Conservation (phyloP, 1,140 invertebrate species). For the Bathynomus jamesi region DNA sequence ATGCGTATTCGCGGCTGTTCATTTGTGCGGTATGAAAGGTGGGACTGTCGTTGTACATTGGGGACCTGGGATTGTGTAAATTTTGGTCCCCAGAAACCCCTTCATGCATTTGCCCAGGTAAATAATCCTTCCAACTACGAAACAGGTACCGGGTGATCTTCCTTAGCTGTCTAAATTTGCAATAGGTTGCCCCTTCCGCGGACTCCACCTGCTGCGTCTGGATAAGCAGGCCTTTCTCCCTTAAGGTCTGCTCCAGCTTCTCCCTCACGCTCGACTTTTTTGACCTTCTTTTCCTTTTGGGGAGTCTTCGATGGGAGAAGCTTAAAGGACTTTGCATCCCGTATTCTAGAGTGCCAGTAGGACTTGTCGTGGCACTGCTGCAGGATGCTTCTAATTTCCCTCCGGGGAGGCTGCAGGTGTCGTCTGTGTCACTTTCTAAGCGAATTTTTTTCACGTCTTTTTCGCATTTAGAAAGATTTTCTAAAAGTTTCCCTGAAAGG, state of each 20-base stretch:
- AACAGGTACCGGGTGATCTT: slow-evolving; percentile 88
- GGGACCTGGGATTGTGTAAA: slow-evolving; percentile 10
- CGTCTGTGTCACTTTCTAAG: slow-evolving; percentile 32
- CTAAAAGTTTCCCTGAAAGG: slow-evolving; percentile 30
- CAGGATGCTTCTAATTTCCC: slow-evolving; percentile 4
- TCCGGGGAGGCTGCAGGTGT: slow-evolving; percentile 24
- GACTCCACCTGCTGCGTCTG: slow-evolving; percentile 86
- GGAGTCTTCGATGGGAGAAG: slow-evolving; percentile 39
- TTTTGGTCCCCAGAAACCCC: slow-evolving; percentile 37
- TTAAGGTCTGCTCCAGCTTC: slow-evolving; percentile 82
- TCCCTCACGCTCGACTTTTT: slow-evolving; percentile 73
- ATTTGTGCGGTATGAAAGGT: too few species aligned
- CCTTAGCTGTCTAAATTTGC: slow-evolving; percentile 80
- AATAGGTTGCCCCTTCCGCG: slow-evolving; percentile 84
- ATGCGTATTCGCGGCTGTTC: too few species aligned
- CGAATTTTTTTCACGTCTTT: slow-evolving; percentile 36
- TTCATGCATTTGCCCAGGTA: slow-evolving; percentile 65
- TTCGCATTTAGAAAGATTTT: slow-evolving; percentile 32
- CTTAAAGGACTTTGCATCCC: slow-evolving; percentile 14
- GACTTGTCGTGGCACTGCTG: slow-evolving; percentile 12
- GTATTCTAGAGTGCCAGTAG: slow-evolving; percentile 19
- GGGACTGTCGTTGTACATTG: slow-evolving; percentile 6
- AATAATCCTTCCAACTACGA: slow-evolving; percentile 84
- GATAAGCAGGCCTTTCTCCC: slow-evolving; percentile 83
- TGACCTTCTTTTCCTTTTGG: slow-evolving; percentile 61